Evolutionary conservation across 2,888 invertebrate genomes (phyloP).

Genomic region (Coleophora deauratella): DNA sequence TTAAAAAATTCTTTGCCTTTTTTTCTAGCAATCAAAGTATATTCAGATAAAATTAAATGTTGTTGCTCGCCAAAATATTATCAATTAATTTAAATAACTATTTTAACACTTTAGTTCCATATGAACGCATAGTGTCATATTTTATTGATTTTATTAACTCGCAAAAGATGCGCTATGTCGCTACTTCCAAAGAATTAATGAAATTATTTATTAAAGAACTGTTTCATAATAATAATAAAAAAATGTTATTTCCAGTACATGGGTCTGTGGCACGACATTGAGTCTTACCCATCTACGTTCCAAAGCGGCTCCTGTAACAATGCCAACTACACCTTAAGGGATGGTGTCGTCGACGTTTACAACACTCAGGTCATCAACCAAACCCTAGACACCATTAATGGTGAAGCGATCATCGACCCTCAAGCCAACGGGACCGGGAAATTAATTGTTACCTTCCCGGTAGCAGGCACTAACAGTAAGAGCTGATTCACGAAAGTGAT

Average conservation of each 20-base stretch:
- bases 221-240: neutral
- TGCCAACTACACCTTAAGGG: conserved; percentile 29
- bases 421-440: conserved; percentile 75
- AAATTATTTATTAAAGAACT: no score
- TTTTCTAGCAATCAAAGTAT: no score
- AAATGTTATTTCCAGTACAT: conserved; percentile 19
- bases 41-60: no score
- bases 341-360: conserved; percentile 27
- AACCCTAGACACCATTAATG: conserved; percentile 28
- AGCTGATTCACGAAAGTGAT: neutral
- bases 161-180: no score
- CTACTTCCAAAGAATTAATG: no score
- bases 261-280: conserved; percentile 42
- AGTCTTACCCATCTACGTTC: conserved; percentile 36
- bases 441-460: conserved; percentile 73
- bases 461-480: neutral
- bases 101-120: no score
- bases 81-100: no score
- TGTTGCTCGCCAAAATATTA: no score
- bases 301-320: conserved; percentile 42
- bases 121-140: no score
- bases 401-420: conserved; percentile 34
- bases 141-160: no score
- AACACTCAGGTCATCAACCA: conserved; percentile 42
- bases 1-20: no score